Evolutionary conservation across 2,888 invertebrate species (phyloP).

Genomic region (Neoascia interrupta): DNA sequence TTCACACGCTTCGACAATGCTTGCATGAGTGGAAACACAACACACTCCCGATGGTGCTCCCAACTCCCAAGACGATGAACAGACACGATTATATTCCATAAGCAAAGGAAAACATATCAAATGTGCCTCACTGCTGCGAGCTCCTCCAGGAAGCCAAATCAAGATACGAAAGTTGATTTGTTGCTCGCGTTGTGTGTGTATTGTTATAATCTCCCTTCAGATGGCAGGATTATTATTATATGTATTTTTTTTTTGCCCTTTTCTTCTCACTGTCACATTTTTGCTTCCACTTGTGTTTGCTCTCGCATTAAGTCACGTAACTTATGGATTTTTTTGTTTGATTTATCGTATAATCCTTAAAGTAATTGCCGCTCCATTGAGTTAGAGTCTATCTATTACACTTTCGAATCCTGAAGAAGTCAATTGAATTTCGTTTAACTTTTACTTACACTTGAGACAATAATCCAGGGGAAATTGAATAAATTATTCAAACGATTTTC

Average conservation of each 20-base stretch:
- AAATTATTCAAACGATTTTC: conserved; percentile 48
- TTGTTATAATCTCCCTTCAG: conserved; percentile 56
- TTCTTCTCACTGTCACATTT: neutral
- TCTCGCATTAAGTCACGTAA: conserved; percentile 51
- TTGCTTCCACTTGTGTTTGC: neutral
- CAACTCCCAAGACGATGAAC: conserved; percentile 39
- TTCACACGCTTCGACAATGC: conserved; percentile 35
- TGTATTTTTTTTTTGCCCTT: conserved; percentile 1
- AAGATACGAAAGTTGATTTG: conserved; percentile 51
- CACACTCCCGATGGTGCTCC: neutral
- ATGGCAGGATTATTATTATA: conserved; percentile 48
- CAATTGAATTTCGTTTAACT: conserved; percentile 57
- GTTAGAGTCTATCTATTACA: conserved; percentile 4
- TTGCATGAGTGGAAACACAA: neutral
- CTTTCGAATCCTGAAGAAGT: conserved; percentile 28
- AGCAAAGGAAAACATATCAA: conserved; percentile 32
- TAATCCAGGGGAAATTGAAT: conserved; percentile 49
- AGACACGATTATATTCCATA: conserved; percentile 35
- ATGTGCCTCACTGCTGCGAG: conserved; percentile 13
- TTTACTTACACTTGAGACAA: conserved; percentile 53
- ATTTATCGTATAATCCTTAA: conserved; percentile 41
- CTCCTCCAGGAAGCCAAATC: conserved; percentile 30
- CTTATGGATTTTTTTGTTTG: conserved; percentile 46
- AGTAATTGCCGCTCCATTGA: conserved; percentile 54
- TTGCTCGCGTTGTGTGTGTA: conserved; percentile 40